phyloP scores from a whole-genome alignment of 2,888 invertebrate species.

The Meandrusa payeni region DNA sequence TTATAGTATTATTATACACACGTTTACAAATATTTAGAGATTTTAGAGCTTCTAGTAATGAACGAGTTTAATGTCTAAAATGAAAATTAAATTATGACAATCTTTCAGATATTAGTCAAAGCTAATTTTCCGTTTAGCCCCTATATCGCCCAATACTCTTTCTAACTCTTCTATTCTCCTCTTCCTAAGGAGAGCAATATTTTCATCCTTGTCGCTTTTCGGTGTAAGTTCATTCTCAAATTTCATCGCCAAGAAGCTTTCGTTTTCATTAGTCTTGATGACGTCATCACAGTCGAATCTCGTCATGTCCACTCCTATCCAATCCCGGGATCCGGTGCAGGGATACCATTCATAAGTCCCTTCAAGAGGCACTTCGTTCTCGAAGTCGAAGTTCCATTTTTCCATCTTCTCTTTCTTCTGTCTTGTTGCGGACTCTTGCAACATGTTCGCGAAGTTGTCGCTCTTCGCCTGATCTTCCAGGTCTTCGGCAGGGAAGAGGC shows the following conservation, averaged over 20 bases:
- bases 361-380: slow-evolving; percentile 58
- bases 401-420: slow-evolving; percentile 47
- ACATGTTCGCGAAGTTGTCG: slow-evolving; percentile 49
- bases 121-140: slow-evolving; percentile 45
- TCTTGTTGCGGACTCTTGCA: slow-evolving; percentile 43
- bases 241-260: slow-evolving; percentile 32
- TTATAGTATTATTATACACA: no score
- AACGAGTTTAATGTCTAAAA: slow-evolving; percentile 12
- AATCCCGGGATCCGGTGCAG: slow-evolving; percentile 34
- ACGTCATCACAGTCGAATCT: slow-evolving; percentile 24
- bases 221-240: slow-evolving; percentile 48
- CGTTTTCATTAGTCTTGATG: slow-evolving; percentile 24
- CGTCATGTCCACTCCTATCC: slow-evolving; percentile 39
- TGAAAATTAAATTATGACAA: not conserved
- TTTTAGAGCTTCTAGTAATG: no score
- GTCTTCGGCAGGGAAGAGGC: slow-evolving; percentile 52
- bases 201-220: slow-evolving; percentile 34
- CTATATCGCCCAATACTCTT: slow-evolving; percentile 29
- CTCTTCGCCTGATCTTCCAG: slow-evolving; percentile 45
- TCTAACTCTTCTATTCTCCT: slow-evolving; percentile 34
- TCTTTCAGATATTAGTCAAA: slow-evolving; percentile 27
- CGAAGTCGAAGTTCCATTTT: slow-evolving; percentile 81
- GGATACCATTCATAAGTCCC: slow-evolving; percentile 74
- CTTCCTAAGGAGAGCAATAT: slow-evolving; percentile 36
- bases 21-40: no score